Percentiles rank a stretch among this genome's conserved stretches.
Evolutionary conservation across 1,140 invertebrate genomes (phyloP).

Genomic region (Calephelis virginiensis): DNA sequence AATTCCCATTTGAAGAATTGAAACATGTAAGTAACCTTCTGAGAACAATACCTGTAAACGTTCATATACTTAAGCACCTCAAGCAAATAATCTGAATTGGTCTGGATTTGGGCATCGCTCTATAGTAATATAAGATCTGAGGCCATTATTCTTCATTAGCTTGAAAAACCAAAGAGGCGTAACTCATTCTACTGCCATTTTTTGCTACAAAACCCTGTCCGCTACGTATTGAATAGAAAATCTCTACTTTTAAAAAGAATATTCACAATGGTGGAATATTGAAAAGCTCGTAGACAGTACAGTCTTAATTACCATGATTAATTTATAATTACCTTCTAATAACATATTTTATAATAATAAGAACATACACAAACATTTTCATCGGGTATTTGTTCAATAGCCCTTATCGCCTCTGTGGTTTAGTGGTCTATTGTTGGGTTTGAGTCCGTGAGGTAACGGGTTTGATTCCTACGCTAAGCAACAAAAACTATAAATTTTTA

Average conservation of each 20-base stretch:
- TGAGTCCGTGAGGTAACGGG: too few species aligned
- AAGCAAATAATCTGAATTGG: too few species aligned
- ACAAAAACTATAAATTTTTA: too few species aligned
- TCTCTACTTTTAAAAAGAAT: slow-evolving; percentile 14
- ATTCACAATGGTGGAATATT: slow-evolving; percentile 12
- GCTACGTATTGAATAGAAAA: slow-evolving; percentile 15
- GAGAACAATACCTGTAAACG: too few species aligned
- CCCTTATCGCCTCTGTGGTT: too few species aligned
- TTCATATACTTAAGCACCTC: too few species aligned
- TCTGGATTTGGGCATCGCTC: not conserved
- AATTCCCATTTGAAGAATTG: too few species aligned
- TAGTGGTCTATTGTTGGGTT: too few species aligned
- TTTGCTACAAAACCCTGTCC: slow-evolving; percentile 7
- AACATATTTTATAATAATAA: too few species aligned
- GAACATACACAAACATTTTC: not conserved
- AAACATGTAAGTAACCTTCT: too few species aligned
- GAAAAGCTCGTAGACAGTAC: not conserved
- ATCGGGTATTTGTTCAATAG: too few species aligned
- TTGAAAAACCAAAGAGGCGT: slow-evolving; percentile 15
- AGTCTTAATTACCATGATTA: slow-evolving; percentile 5
- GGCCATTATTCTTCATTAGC: slow-evolving; percentile 13
- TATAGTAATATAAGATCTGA: not conserved
- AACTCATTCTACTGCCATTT: slow-evolving; percentile 11
- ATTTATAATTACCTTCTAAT: not conserved
- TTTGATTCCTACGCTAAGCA: too few species aligned